A percentile compares a stretch with the other conserved stretches of the same genome.
These are phyloP conservation scores for Temnothorax unifasciatus DNA, from an alignment of 2,888 invertebrate species.

Conservation along the genomic window DNA sequence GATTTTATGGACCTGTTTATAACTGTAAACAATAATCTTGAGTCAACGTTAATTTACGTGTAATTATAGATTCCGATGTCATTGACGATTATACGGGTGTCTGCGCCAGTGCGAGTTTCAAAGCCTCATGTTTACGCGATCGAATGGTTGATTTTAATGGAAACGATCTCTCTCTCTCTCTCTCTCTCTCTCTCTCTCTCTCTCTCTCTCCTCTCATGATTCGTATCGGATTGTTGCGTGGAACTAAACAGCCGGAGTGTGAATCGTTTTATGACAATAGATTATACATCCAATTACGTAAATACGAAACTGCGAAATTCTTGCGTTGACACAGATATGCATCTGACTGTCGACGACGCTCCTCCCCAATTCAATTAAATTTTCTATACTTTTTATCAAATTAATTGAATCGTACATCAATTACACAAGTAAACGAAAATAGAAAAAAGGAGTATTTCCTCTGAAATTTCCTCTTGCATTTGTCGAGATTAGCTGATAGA, in stretches of 20 bases:
- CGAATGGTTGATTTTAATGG: constrained; percentile 27
- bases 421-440: neutral
- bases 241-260: neutral
- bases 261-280: constrained; percentile 4
- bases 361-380: neutral
- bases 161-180: constrained; percentile 3
- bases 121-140: constrained; percentile 4
- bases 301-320: neutral
- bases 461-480: neutral
- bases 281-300: constrained; percentile 22
- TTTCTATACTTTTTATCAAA: neutral
- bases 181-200: neutral
- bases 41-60: neutral
- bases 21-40: neutral
- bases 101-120: neutral
- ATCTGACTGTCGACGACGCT: neutral
- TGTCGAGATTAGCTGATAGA: neutral
- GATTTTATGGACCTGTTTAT: neutral
- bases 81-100: neutral
- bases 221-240: neutral
- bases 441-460: neutral
- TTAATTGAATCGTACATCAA: neutral
- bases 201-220: neutral
- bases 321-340: neutral
- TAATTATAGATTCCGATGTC: neutral